Evolutionary conservation across 2,113 vertebrate genomes (phyloP), one percentile per base, ranked within the genome.

Genomic region (Oryzias curvinotus): DNA sequence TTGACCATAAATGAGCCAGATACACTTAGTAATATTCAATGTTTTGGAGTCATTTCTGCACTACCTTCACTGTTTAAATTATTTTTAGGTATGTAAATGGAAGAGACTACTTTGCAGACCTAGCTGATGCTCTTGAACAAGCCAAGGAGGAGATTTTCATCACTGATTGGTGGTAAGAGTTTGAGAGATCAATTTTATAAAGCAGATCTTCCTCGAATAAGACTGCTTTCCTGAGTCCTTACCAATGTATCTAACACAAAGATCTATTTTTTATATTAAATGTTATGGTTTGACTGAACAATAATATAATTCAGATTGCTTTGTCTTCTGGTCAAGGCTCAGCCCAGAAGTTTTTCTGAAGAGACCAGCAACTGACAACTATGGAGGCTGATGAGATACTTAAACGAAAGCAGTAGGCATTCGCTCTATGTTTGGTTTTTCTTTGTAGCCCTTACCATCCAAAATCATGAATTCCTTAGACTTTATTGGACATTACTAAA

Each of bases 91-190:
- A 95, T 75, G 91, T 96, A 72, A 97, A 97, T 61, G 95, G 95
- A 45, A 91, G 89, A 13, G 90, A 85, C 23, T 97, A 95, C 85
- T 95, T 96, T 30, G 85, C 90, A 0, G 93, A 95, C 65, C 88
- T 95, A 57, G 94, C 95, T 21, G 93, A 95, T 52, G 95, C 94
- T 49, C 91, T 97, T 15, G 85, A 93, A 46, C 84, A 88, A 71
- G 95, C 95, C 1, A 92, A 78, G 65, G 93, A 96, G 75, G 95
- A 97, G 80, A 96, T 97, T 82, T 96, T 93, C 87, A 97, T 97
- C 79, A 94, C 95, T 14, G 95, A 95, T 67, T 96, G 95, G 95
- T 97, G 95, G 95, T 95, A 58, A 87, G 94, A 72, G 8, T 62
- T 14, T 14, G 23, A 25, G 43, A 43, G 3, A 50, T 59, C 43